A percentile compares a stretch with the other conserved stretches of the same genome.
phyloP scores from a whole-genome alignment of 2,113 vertebrate species.

The Phylloscopus trochilus region DNA sequence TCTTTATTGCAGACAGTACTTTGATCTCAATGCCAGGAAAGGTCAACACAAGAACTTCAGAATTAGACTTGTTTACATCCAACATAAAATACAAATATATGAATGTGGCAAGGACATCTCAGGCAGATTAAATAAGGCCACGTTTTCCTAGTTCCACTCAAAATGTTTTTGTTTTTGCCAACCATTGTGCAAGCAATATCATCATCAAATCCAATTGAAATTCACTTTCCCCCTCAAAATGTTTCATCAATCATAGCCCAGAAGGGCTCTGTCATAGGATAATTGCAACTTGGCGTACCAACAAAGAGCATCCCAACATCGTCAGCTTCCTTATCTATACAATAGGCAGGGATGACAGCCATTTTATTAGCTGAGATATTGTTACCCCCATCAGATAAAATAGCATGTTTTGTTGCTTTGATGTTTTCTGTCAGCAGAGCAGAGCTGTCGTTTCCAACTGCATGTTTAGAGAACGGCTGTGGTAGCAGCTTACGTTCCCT shows the following conservation, averaged over 20 bases:
- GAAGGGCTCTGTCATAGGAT: constrained; percentile 35
- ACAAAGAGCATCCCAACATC: constrained; percentile 44
- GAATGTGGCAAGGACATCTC: constrained; percentile 61
- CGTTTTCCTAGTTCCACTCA: constrained; percentile 1
- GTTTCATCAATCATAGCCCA: constrained; percentile 64
- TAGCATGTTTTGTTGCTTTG: constrained; percentile 40
- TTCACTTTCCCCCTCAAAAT: constrained; percentile 24
- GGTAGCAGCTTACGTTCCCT: constrained; percentile 5
- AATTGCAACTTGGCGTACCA: constrained; percentile 58
- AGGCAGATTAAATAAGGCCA: constrained; percentile 21
- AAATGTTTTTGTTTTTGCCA: constrained; percentile 56
- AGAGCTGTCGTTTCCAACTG: constrained; percentile 14
- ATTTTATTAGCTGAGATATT: constrained; percentile 71
- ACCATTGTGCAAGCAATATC: constrained; percentile 10
- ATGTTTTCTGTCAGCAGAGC: constrained; percentile 48
- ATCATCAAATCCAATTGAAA: constrained; percentile 58
- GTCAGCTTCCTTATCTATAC: constrained; percentile 55
- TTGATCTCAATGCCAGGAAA: constrained; percentile 67
- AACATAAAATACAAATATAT: constrained; percentile 26
- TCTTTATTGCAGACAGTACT: constrained; percentile 66
- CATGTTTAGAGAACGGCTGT: not conserved
- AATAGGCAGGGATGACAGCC: constrained; percentile 52
- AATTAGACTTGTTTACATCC: constrained; percentile 67
- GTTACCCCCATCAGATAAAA: constrained; percentile 68
- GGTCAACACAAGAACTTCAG: constrained; percentile 50